Evolutionary conservation across 2,888 invertebrate species (phyloP), one percentile per base, ranked within the genome.

Genomic region (Ametastegia equiseti): DNA sequence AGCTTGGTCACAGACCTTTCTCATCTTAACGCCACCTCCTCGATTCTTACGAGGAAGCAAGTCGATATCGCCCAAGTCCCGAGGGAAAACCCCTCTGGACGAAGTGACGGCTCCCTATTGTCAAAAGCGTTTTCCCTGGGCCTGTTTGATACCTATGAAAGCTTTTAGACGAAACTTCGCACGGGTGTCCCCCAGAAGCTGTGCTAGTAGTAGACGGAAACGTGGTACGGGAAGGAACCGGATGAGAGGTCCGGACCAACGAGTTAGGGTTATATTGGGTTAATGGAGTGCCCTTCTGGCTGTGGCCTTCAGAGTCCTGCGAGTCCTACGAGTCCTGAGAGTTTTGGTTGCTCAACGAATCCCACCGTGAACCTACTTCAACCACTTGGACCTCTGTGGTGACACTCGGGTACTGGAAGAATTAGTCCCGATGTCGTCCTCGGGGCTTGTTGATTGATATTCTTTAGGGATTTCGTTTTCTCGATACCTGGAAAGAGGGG

Each of bases 251-350:
- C 57, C 42, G 45, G 60, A 63, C 27, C 60, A 78, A 78, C 78
- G 80, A 73, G 81, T 82, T 82, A 63, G 82, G 71, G 81, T 83
- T 81, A 81, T 81, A 82, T 81, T 80, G 80, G 82, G 81, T 82
- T 84, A 85, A 84, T 84, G 84, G 82, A 84, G 83, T 80, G 78
- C 78, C 78, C 78, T 78, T 78, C 63, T 63, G 78, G 60, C 78
- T 23, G 60, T 57, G 60, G 78, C 78, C 75, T n/a, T 5, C 57
- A 13, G 60, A 57, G 42, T 60, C 78, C 75, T 75, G 30, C 4
- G 75, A 75, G 75, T 78, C 78, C 60, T 78, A 27, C 9, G 63
- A 42, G 60, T 63, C 78, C 63, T 78, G 78, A 63, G 78, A 78
- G 60, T 78, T 63, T 57, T 78, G 60, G 60, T 63, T n/a, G 60